Conservation (phyloP, 2,888 invertebrate genomes). For the Epinotia nisella region DNA sequence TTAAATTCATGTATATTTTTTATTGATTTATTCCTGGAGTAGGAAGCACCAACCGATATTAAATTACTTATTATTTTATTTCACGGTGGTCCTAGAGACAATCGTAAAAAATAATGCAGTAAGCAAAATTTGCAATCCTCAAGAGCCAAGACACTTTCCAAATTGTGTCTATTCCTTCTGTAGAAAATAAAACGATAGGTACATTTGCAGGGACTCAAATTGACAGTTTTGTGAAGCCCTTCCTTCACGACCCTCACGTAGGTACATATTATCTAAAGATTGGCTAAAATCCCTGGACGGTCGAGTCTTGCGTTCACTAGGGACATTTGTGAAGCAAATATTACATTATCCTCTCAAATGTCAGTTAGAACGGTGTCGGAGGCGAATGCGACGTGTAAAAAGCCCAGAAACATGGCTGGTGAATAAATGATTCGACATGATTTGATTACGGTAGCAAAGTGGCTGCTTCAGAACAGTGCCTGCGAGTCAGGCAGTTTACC, state of each 20-base stretch:
- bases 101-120: too few species aligned
- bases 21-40: too few species aligned
- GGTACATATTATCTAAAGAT: constrained; percentile 5
- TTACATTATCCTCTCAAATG: constrained; percentile 27
- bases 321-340: constrained; percentile 18
- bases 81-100: too few species aligned
- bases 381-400: constrained; percentile 37
- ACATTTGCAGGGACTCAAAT: background rate
- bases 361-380: constrained; percentile 23
- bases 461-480: constrained; percentile 7
- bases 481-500: background rate
- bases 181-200: background rate
- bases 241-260: background rate
- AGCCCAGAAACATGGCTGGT: constrained; percentile 28
- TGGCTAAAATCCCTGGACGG: constrained; percentile 12
- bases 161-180: too few species aligned
- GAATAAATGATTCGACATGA: constrained; percentile 44
- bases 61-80: too few species aligned
- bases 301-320: constrained; percentile 2
- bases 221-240: constrained; percentile 2
- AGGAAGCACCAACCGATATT: too few species aligned
- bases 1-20: too few species aligned
- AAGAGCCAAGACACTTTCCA: too few species aligned
- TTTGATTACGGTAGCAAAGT: constrained; percentile 35
- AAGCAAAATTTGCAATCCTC: too few species aligned